Conservation (phyloP, 2,888 invertebrate genomes). For the Patella ulyssiponensis region DNA sequence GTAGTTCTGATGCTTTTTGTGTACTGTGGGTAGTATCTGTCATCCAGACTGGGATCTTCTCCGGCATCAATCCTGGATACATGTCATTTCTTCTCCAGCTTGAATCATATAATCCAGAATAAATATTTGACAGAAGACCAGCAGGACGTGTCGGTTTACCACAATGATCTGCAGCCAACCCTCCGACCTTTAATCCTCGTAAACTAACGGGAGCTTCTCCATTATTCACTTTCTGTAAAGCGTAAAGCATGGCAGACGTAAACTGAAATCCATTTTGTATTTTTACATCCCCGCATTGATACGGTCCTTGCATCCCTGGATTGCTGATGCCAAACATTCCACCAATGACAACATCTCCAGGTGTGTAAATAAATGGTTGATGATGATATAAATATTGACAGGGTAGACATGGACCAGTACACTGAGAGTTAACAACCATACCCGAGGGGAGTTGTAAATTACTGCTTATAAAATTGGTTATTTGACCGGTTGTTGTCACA, state of each 20-base stretch:
- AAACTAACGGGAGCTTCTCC: slow-evolving; percentile 48
- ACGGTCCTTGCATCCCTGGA: slow-evolving; percentile 44
- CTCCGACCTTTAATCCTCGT: slow-evolving; percentile 54
- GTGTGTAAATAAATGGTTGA: slow-evolving; percentile 40
- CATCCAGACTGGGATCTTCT: slow-evolving; percentile 55
- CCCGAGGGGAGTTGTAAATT: slow-evolving; percentile 28
- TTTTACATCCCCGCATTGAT: slow-evolving; percentile 49
- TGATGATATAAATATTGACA: slow-evolving; percentile 56
- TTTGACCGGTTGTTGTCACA: slow-evolving; percentile 27
- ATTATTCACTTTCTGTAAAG: slow-evolving; percentile 41
- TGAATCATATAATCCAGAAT: slow-evolving; percentile 47
- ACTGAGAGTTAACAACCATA: slow-evolving; percentile 27
- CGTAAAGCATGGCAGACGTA: slow-evolving; percentile 54
- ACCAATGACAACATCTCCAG: slow-evolving; percentile 57
- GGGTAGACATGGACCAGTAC: slow-evolving; percentile 49
- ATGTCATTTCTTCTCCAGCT: slow-evolving; percentile 17
- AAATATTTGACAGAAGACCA: slow-evolving; percentile 54
- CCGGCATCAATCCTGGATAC: slow-evolving; percentile 16
- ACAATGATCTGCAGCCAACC: slow-evolving; percentile 61
- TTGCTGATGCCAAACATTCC: slow-evolving; percentile 55
- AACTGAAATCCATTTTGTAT: slow-evolving; percentile 56
- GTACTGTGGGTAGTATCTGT: slow-evolving; percentile 55
- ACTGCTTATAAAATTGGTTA: slow-evolving; percentile 28
- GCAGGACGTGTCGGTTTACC: slow-evolving; percentile 48
- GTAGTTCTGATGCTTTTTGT: slow-evolving; percentile 50